phyloP scores from a whole-genome alignment of 2,888 invertebrate species.

The Philonicus albiceps region DNA sequence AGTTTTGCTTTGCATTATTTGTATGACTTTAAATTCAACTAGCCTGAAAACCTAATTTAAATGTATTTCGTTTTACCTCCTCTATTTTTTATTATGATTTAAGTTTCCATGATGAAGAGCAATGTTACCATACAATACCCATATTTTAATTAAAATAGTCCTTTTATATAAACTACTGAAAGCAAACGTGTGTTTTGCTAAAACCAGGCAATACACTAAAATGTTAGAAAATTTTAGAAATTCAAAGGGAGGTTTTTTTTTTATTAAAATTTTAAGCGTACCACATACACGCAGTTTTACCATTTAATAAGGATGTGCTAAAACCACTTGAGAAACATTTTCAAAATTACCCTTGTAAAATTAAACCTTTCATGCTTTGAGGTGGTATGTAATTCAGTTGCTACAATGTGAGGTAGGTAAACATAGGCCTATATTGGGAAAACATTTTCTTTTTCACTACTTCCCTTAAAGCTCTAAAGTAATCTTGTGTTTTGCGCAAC shows the following conservation, averaged over 20 bases:
- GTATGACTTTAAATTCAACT: too few relatives aligned
- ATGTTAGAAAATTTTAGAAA: not conserved
- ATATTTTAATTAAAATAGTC: too few relatives aligned
- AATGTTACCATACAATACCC: too few relatives aligned
- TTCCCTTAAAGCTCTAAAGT: not conserved
- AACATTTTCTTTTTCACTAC: not conserved
- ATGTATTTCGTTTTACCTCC: too few relatives aligned
- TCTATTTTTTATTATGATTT: too few relatives aligned
- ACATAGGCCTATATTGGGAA: not conserved
- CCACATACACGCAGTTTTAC: not conserved
- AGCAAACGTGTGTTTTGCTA: too few relatives aligned
- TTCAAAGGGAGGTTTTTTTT: not conserved
- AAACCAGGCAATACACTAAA: not conserved
- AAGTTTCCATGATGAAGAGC: too few relatives aligned
- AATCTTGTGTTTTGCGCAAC: not conserved
- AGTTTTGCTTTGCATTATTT: too few relatives aligned
- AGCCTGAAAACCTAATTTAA: too few relatives aligned
- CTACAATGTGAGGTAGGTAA: not conserved
- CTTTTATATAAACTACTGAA: not conserved
- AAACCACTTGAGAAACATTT: not conserved
- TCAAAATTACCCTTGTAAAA: not conserved
- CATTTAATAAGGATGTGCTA: not conserved
- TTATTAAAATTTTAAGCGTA: not conserved
- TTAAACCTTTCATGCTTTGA: not conserved
- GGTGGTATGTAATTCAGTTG: not conserved